These are phyloP conservation scores for Laodelphax striatellus DNA, from an alignment of 1,140 invertebrate species.

Conservation along the genomic window DNA sequence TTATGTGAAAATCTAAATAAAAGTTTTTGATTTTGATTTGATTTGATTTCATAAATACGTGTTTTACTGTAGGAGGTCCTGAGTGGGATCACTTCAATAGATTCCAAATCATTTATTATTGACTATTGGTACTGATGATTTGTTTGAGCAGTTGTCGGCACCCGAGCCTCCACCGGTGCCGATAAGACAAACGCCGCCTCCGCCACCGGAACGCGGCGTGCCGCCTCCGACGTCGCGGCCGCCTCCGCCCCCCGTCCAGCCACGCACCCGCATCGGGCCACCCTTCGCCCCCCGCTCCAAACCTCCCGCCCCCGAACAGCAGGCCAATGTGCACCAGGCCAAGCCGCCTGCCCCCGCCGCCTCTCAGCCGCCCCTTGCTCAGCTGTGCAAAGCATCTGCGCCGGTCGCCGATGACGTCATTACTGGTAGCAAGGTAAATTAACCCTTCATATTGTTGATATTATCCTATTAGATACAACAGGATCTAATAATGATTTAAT, in stretches of 20 bases:
- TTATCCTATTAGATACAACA: too few relatives aligned
- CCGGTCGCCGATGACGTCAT: neutral
- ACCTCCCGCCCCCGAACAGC: neutral
- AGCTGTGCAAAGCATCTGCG: neutral
- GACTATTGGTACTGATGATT: too few relatives aligned
- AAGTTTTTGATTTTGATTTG: too few relatives aligned
- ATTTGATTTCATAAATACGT: too few relatives aligned
- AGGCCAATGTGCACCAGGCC: neutral
- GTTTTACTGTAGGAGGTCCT: too few relatives aligned
- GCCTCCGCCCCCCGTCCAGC: slow-evolving; percentile 5
- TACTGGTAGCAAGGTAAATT: slow-evolving; percentile 5
- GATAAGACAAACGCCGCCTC: slow-evolving; percentile 3
- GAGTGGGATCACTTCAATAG: too few relatives aligned
- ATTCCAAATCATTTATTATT: too few relatives aligned
- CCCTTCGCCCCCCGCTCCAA: neutral
- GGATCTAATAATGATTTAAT: too few relatives aligned
- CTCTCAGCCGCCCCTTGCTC: neutral
- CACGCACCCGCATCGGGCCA: neutral
- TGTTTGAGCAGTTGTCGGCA: too few relatives aligned
- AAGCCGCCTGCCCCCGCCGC: neutral
- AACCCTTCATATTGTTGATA: neutral
- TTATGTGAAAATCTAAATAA: too few relatives aligned
- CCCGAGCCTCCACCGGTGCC: slow-evolving; percentile 3
- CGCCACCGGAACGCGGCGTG: neutral
- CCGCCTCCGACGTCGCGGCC: neutral